Base-by-base conservation (phyloP, 2,113 vertebrate genomes). In the Speoplatyrhinus poulsoni region DNA sequence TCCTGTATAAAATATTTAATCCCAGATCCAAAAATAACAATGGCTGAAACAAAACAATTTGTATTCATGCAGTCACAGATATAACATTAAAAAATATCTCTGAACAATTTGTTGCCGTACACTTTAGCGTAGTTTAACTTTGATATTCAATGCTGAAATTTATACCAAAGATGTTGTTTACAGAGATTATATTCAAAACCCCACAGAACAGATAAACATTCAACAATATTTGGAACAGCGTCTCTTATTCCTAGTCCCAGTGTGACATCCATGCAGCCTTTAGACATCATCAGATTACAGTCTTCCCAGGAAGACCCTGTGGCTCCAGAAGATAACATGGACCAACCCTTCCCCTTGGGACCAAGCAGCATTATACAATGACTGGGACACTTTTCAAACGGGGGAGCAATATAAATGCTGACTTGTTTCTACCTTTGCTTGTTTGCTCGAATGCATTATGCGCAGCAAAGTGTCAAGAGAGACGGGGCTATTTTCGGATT, bases 201-300 rank as follows among this genome's bases (percentile, higher is more conserved):
- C 32, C 11, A 12, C 52, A 4, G 52, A 46, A 62, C 47, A 67
- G 65, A 79, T 65, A 83, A 82, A 84, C 82, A 81, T 15, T 12
- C 6, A 64, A 60, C 32, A 60, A 17, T 65, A 52, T 77, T 4
- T 16, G 3, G 46, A 52, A 61, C 13, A 69, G 36, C 36, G 4
- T 67, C 16, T 60, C 36, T 50, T 12, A 67, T 41, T 46, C 6
- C 5, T 1, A 7, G 65, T 68, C 50, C 64, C 72, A 64, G 57
- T 17, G 60, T 12, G 60, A 65, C 57, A 60, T 62, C 16, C 48
- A 46, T 16, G 60, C n/a, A 46, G 63, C 15, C 67, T 56, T 33
- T 12, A 46, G 16, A 64, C 53, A 69, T 79, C 50, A 77, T 84
- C 81, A 46, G 69, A 79, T 81, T 80, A 85, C 81, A 59, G 61